phyloP scores from a whole-genome alignment of 2,888 invertebrate genomes.

The Tachina grossa region DNA sequence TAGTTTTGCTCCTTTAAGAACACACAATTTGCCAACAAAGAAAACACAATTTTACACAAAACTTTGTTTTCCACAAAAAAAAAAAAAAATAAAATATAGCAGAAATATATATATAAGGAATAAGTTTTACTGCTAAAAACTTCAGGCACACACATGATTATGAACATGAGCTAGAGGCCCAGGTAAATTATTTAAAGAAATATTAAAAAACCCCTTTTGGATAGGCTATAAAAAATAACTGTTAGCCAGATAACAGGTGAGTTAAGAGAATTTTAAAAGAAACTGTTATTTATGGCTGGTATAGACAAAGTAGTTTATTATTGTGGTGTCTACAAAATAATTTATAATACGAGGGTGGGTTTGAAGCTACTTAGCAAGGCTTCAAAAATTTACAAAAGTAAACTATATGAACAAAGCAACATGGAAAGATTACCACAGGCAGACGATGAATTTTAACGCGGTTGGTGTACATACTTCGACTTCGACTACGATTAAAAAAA shows the following conservation, averaged over 20 bases:
- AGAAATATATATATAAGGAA: background rate
- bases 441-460: too few relatives aligned
- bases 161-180: background rate
- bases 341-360: background rate
- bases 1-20: constrained; percentile 33
- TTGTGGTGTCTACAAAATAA: background rate
- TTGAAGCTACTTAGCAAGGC: background rate
- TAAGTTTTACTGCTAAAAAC: background rate
- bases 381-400: too few relatives aligned
- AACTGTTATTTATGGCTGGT: constrained; percentile 31
- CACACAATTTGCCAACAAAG: constrained; percentile 27
- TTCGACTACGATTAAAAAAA: too few relatives aligned
- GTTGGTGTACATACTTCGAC: too few relatives aligned
- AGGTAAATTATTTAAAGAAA: constrained; percentile 4
- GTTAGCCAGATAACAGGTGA: constrained; percentile 2
- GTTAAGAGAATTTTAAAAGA: constrained; percentile 32
- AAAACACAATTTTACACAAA: constrained; percentile 20
- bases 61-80: constrained; percentile 34
- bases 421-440: too few relatives aligned
- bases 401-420: too few relatives aligned
- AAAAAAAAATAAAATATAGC: constrained; percentile 13
- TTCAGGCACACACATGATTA: background rate
- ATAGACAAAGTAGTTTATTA: background rate
- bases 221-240: constrained; percentile 14
- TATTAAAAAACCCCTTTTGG: constrained; percentile 22